Conservation (phyloP, 2,797 vertebrate species). For the Odontamblyopus lacepedii region DNA sequence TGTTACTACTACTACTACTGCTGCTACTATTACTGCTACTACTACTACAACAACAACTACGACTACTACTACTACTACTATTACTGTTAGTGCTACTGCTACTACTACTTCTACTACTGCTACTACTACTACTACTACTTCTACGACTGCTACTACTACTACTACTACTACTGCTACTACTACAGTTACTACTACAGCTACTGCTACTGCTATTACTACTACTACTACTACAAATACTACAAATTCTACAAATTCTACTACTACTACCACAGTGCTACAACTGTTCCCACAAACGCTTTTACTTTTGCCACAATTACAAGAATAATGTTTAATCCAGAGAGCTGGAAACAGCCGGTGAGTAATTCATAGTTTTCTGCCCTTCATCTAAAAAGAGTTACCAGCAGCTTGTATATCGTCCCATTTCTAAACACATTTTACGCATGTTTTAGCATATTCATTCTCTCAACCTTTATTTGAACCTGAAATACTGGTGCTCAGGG, state of each 20-base stretch:
- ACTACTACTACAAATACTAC: too few species aligned
- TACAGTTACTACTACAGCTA: not conserved
- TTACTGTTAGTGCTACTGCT: not conserved
- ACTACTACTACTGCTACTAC: not conserved
- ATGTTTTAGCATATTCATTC: conserved; percentile 20
- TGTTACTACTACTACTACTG: not conserved
- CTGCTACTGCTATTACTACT: not conserved
- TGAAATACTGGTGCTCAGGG: not conserved
- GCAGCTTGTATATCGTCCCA: conserved; percentile 2
- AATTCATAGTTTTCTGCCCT: conserved; percentile 34
- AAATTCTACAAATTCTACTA: too few species aligned
- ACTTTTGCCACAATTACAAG: too few species aligned
- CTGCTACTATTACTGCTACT: not conserved
- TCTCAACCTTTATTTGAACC: conserved; percentile 13
- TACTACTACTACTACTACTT: not conserved
- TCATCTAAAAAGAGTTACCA: conserved; percentile 23
- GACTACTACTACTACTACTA: not conserved
- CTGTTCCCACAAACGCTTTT: too few species aligned
- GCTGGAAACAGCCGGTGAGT: conserved; percentile 2
- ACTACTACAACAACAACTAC: not conserved
- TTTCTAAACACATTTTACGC: not conserved
- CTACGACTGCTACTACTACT: not conserved
- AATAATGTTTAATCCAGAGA: too few species aligned
- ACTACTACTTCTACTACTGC: not conserved
- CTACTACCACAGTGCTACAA: too few species aligned